Percentiles rank a stretch among this genome's conserved stretches.
phyloP scores from a whole-genome alignment of 2,888 invertebrate genomes.

The Belgica antarctica region DNA sequence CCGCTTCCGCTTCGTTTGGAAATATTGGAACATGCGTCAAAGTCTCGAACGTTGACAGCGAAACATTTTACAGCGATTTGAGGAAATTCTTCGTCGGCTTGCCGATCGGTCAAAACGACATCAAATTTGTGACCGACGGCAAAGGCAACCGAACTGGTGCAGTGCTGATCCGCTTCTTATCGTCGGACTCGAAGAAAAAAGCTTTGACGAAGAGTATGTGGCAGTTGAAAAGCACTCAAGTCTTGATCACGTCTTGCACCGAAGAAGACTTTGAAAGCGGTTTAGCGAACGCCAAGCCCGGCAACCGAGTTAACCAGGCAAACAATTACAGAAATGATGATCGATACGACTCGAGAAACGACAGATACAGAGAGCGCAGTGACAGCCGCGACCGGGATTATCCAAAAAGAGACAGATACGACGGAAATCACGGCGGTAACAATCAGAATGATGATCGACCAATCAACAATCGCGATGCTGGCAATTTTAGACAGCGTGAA shows the following conservation, averaged over 20 bases:
- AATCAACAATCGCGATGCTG: constrained; percentile 12
- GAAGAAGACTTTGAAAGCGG: constrained; percentile 73
- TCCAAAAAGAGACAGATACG: neutral
- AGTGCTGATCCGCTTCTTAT: constrained; percentile 75
- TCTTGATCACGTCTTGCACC: constrained; percentile 67
- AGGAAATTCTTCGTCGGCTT: constrained; percentile 77
- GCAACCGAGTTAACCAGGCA: constrained; percentile 49
- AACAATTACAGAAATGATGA: constrained; percentile 41
- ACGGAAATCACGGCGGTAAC: constrained; percentile 8
- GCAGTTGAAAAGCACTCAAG: constrained; percentile 64
- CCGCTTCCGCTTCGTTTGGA: constrained; percentile 45
- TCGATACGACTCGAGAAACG: neutral
- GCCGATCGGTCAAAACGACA: constrained; percentile 74
- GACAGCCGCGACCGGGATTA: constrained; percentile 10
- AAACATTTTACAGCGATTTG: constrained; percentile 75
- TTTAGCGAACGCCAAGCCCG: constrained; percentile 61
- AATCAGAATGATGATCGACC: neutral
- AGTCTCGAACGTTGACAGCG: constrained; percentile 69
- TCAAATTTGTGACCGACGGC: constrained; percentile 81
- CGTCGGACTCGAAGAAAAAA: constrained; percentile 66
- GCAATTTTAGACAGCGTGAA: neutral
- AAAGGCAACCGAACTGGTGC: constrained; percentile 76
- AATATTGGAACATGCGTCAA: constrained; percentile 63
- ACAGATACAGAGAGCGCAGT: neutral
- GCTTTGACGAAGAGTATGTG: constrained; percentile 68